phyloP scores from a whole-genome alignment of 2,888 invertebrate species.

The Myopa testacea region DNA sequence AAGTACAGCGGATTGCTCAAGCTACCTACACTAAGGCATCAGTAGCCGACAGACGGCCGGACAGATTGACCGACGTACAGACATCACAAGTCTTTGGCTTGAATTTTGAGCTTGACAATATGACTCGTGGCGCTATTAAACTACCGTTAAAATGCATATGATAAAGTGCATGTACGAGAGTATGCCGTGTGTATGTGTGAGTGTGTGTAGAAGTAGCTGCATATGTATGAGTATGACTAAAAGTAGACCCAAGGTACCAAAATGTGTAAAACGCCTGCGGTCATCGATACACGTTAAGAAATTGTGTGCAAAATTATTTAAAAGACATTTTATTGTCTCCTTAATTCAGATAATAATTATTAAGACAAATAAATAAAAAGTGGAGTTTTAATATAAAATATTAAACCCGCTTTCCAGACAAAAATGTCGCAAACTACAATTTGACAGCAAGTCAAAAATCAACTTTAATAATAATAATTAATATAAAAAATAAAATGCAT shows the following conservation, averaged over 20 bases:
- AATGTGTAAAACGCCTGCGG: slow-evolving; percentile 25
- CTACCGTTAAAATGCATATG: slow-evolving; percentile 32
- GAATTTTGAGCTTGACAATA: slow-evolving; percentile 19
- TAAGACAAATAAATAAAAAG: no score
- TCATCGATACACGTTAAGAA: slow-evolving; percentile 17
- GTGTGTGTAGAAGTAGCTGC: slow-evolving; percentile 11
- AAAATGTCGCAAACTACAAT: no score
- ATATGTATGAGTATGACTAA: slow-evolving; percentile 29
- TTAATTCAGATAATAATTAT: no score
- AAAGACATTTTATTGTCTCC: no score
- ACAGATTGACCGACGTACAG: not conserved
- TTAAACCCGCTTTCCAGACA: no score
- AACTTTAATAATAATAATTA: no score
- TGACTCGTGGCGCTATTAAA: slow-evolving; percentile 25
- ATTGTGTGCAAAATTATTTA: not conserved
- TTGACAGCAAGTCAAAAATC: no score
- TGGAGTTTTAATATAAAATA: no score
- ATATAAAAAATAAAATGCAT: no score
- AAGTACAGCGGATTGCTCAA: slow-evolving; percentile 22
- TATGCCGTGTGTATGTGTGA: slow-evolving; percentile 2
- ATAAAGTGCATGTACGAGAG: not conserved
- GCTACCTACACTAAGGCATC: slow-evolving; percentile 13
- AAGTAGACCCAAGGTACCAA: not conserved
- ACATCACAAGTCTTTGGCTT: not conserved
- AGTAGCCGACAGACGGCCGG: not conserved